A percentile compares a stretch with the other conserved stretches of the same genome.
These are phyloP conservation scores for Oasisia sp. DNA, from an alignment of 2,888 invertebrate genomes.

Conservation along the genomic window DNA sequence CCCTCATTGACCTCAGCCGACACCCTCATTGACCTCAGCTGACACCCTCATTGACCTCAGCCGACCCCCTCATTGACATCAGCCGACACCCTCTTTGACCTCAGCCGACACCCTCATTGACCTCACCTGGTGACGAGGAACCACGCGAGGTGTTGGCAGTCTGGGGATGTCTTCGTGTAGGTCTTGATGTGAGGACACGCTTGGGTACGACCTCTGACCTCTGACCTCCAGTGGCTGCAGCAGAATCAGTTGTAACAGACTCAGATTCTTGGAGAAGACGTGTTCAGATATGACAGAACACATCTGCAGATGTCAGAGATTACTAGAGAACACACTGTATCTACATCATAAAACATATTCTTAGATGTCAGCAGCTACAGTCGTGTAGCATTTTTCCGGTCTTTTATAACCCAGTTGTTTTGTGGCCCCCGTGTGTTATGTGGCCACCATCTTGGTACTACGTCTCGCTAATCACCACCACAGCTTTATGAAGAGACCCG, in stretches of 20 bases:
- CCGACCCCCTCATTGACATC: neutral
- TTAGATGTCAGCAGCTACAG: neutral
- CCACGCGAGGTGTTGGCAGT: conserved; percentile 78
- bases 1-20: conserved; percentile 37
- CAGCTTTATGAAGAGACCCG: no score
- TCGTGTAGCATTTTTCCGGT: no score
- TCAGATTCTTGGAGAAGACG: neutral
- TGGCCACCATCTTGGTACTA: no score
- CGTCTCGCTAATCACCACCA: no score
- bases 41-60: conserved; percentile 37
- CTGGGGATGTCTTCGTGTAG: conserved; percentile 80
- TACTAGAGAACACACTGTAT: neutral
- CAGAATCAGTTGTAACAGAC: neutral
- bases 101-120: neutral
- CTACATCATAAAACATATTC: neutral
- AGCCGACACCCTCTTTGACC: conserved; percentile 35
- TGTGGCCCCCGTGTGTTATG: no score
- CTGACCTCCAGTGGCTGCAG: conserved; percentile 85
- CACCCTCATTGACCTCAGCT: conserved; percentile 54
- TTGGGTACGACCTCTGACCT: conserved; percentile 74
- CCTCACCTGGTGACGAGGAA: conserved; percentile 78
- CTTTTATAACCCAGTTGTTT: no score
- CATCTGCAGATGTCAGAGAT: neutral
- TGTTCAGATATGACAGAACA: neutral
- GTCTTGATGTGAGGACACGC: conserved; percentile 97